phyloP scores from a whole-genome alignment of 2,888 invertebrate genomes.

The Drosophila melanosoma region DNA sequence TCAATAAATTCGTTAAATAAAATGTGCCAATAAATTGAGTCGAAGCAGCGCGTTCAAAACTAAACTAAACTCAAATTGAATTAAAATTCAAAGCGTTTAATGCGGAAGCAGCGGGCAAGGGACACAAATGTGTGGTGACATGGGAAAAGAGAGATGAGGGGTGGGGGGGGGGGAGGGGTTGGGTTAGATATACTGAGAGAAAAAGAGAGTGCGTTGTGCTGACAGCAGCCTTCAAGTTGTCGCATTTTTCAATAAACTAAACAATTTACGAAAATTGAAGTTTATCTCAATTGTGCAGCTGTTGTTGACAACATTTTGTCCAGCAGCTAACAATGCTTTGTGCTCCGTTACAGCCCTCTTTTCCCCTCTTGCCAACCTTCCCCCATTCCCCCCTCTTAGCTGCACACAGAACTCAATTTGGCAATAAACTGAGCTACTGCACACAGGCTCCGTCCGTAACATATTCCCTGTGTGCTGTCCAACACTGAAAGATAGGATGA shows the following conservation, averaged over 20 bases:
- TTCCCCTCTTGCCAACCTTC: not conserved
- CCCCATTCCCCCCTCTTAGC: not conserved
- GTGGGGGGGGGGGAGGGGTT: not conserved
- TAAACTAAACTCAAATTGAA: constrained; percentile 78
- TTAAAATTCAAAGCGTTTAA: constrained; percentile 78
- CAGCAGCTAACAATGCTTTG: constrained; percentile 73
- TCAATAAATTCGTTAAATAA: constrained; percentile 77
- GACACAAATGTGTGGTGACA: not conserved
- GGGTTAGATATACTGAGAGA: not conserved
- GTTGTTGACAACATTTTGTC: constrained; percentile 80
- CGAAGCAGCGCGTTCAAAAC: constrained; percentile 47
- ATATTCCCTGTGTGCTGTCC: constrained; percentile 25
- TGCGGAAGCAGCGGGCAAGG: constrained; percentile 19
- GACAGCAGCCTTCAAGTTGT: constrained; percentile 73
- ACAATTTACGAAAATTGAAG: constrained; percentile 82
- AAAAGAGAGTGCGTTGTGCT: constrained; percentile 8
- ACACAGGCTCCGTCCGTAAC: constrained; percentile 31
- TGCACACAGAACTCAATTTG: constrained; percentile 80
- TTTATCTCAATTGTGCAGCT: constrained; percentile 83
- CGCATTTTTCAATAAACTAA: constrained; percentile 82
- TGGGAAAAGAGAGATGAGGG: not conserved
- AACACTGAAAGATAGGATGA: constrained; percentile 9
- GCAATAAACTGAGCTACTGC: constrained; percentile 72
- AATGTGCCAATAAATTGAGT: constrained; percentile 77
- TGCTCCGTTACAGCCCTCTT: constrained; percentile 17